phyloP scores from a whole-genome alignment of 2,888 invertebrate species.

The Papilio protenor region DNA sequence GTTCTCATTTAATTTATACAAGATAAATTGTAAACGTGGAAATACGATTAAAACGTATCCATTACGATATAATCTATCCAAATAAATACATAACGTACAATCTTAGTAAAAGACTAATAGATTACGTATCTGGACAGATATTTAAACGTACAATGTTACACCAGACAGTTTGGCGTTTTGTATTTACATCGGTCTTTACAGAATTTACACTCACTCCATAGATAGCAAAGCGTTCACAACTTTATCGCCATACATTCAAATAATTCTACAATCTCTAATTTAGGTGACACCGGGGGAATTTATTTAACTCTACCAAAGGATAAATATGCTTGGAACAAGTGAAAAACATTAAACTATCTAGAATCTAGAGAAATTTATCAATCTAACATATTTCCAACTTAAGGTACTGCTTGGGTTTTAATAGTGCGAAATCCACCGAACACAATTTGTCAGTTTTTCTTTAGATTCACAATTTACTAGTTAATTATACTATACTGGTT shows the following conservation, averaged over 20 bases:
- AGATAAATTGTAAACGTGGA: conserved; percentile 14
- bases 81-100: conserved; percentile 23
- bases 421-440: too few relatives aligned
- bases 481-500: too few relatives aligned
- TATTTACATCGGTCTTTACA: conserved; percentile 37
- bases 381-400: too few relatives aligned
- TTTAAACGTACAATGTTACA: conserved; percentile 21
- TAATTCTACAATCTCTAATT: conserved; percentile 26
- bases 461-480: too few relatives aligned
- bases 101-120: conserved; percentile 21
- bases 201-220: conserved; percentile 41
- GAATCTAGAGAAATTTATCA: neutral
- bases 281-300: conserved; percentile 30
- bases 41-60: conserved; percentile 18
- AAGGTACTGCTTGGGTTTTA: too few relatives aligned
- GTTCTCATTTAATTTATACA: neutral
- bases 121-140: conserved; percentile 32
- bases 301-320: neutral
- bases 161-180: conserved; percentile 38
- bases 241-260: conserved; percentile 27
- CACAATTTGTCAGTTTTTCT: too few relatives aligned
- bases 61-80: conserved; percentile 1
- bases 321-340: neutral
- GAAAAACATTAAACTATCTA: neutral
- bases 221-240: conserved; percentile 25